phyloP scores from a whole-genome alignment of 2,888 invertebrate genomes.

The Altica lythri region DNA sequence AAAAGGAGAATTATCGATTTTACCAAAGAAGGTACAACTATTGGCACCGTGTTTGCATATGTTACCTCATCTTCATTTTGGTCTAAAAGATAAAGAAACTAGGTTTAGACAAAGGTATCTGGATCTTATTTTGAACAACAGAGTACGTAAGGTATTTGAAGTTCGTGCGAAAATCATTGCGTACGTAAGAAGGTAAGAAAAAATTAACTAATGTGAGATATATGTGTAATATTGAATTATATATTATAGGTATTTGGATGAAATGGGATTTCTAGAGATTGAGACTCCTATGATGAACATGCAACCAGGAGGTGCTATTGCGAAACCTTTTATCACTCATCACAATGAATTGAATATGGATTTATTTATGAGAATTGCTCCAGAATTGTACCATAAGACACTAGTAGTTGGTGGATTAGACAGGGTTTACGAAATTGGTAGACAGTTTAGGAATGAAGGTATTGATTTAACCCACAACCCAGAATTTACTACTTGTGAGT shows the following conservation, averaged over 20 bases:
- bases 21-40: slow-evolving; percentile 82
- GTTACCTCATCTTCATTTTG: slow-evolving; percentile 97
- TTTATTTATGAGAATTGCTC: slow-evolving; percentile 96
- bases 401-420: slow-evolving; percentile 97
- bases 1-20: slow-evolving; percentile 95
- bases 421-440: slow-evolving; percentile 80
- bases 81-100: slow-evolving; percentile 96
- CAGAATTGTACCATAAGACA: slow-evolving; percentile 98
- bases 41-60: slow-evolving; percentile 97
- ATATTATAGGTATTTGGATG: slow-evolving; percentile 90
- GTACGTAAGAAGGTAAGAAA: slow-evolving; percentile 82
- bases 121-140: slow-evolving; percentile 93
- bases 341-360: slow-evolving; percentile 99
- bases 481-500: slow-evolving; percentile 99
- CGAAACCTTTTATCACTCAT: slow-evolving; percentile 98
- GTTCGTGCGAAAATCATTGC: slow-evolving; percentile 82
- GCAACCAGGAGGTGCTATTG: slow-evolving; percentile 98
- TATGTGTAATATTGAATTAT: too few relatives aligned
- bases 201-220: too few relatives aligned
- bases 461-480: slow-evolving; percentile 99
- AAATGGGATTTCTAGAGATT: slow-evolving; percentile 94
- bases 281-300: slow-evolving; percentile 99
- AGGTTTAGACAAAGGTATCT: slow-evolving; percentile 77
- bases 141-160: slow-evolving; percentile 88
- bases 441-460: slow-evolving; percentile 97